phyloP scores from a whole-genome alignment of 2,888 invertebrate genomes.

The Amiota minor region DNA sequence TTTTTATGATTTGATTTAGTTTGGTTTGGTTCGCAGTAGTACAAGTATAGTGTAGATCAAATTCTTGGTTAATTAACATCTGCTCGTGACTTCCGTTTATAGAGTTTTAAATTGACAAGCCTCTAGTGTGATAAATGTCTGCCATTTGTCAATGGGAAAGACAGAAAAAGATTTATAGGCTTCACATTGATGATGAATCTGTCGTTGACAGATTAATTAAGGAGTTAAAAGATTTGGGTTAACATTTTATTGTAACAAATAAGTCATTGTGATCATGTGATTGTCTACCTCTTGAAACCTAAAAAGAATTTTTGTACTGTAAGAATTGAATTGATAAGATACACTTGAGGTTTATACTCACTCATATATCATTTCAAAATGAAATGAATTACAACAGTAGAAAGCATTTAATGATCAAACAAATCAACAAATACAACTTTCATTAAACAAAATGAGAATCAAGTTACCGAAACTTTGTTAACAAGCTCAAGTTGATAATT shows the following conservation, averaged over 20 bases:
- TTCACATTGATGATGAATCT: too few relatives aligned
- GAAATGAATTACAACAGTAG: neutral
- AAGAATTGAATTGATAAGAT: too few relatives aligned
- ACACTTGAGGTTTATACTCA: neutral
- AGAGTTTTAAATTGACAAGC: conserved; percentile 16
- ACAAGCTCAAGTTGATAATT: conserved; percentile 39
- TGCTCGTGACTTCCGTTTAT: conserved; percentile 57
- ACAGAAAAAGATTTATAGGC: too few relatives aligned
- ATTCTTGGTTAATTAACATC: conserved; percentile 57
- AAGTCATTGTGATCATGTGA: too few relatives aligned
- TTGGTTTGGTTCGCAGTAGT: neutral
- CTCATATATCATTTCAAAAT: conserved; percentile 7
- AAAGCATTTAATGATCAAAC: conserved; percentile 49
- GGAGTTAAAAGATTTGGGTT: too few relatives aligned
- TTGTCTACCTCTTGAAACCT: too few relatives aligned
- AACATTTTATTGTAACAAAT: too few relatives aligned
- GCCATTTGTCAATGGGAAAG: conserved; percentile 45
- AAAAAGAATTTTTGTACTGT: too few relatives aligned
- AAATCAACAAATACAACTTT: neutral
- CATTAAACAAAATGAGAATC: conserved; percentile 14
- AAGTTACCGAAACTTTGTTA: neutral
- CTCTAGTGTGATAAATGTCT: conserved; percentile 46
- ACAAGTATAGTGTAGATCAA: neutral
- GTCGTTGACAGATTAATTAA: too few relatives aligned
- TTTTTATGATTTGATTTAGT: conserved; percentile 1